Evolutionary conservation across 2,797 vertebrate genomes (phyloP), one percentile per base, ranked within the genome.

Genomic region (Alfaro cultratus): DNA sequence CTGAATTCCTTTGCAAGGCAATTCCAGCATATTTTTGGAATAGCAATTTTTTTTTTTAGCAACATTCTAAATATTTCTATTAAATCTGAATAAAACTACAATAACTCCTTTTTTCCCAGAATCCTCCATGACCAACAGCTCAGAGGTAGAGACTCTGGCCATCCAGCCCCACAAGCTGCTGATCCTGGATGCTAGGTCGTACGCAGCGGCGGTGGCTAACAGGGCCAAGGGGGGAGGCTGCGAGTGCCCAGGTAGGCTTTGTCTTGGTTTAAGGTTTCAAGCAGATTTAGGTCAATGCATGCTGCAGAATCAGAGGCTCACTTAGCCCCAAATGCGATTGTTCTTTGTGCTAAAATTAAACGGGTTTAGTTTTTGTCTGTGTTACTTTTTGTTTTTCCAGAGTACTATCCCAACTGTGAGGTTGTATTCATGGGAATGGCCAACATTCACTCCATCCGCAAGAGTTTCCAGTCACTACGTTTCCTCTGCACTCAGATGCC

Each of bases 401-500:
- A 99, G 85, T 99, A 99, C 95, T 99, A 99, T 83, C 98, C 98
- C 0, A 99, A 99, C 95, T 99, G 98, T 89, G 98, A 99, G 94
- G 98, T 99, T n/a, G 96, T 99, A 64, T 99, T 99, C 89, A 99
- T 99, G 98, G 97, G 98, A 68, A 99, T 99, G 98, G 98, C 98
- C 87, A 99, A 99, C 94, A 99, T 99, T 90, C 98, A 99, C 93
- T 98, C 98, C 80, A 99, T 99, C 89, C 97, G 98, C 89, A 99
- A 99, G 94, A 99, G 98, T 95, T 99, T 99, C 94, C 98, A 99
- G 95, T 98, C 98, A 0, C 94, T 99, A 89, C 96, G 98, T 51
- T 96, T 99, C 90, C 97, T 99, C 87, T 99, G 98, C 92, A 99
- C 98, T 57, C 98, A 99, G 86, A 99, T 98, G 97, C 98, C 98